These are phyloP conservation scores for Eidolon dupreanum DNA, from an alignment of 2,797 vertebrate species.

Conservation along the genomic window DNA sequence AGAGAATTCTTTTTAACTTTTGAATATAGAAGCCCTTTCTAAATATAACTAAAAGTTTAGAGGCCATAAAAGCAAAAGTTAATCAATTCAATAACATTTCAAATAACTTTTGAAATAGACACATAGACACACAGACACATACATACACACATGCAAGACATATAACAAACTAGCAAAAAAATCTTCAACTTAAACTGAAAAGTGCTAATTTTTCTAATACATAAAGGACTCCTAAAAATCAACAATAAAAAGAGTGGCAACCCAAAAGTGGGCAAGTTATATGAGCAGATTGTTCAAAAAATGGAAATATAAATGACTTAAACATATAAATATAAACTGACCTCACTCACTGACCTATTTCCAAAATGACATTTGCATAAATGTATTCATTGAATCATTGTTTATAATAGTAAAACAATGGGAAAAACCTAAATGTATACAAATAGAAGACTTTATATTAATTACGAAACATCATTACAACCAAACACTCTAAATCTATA, in stretches of 20 bases:
- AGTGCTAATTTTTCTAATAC: background rate
- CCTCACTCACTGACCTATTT: background rate
- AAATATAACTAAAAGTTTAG: constrained; percentile 20
- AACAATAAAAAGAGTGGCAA: background rate
- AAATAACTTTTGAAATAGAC: background rate
- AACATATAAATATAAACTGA: background rate
- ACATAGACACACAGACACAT: background rate
- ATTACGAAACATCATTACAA: background rate
- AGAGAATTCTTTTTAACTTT: background rate
- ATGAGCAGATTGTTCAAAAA: background rate
- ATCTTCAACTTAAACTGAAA: background rate
- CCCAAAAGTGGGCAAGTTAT: background rate
- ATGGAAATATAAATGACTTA: background rate
- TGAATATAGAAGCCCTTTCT: background rate
- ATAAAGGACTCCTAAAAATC: constrained; percentile 1
- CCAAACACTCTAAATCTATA: background rate
- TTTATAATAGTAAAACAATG: constrained; percentile 2
- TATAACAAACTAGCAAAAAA: background rate
- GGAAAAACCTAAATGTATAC: background rate
- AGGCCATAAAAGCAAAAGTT: background rate
- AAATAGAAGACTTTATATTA: background rate
- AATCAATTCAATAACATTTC: background rate
- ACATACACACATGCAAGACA: background rate
- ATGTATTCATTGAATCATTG: background rate
- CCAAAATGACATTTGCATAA: constrained; percentile 3